Percentiles rank a stretch among this genome's conserved stretches.
These are phyloP conservation scores for Agriopis leucophaearia DNA, from an alignment of 2,888 invertebrate genomes.

Conservation along the genomic window DNA sequence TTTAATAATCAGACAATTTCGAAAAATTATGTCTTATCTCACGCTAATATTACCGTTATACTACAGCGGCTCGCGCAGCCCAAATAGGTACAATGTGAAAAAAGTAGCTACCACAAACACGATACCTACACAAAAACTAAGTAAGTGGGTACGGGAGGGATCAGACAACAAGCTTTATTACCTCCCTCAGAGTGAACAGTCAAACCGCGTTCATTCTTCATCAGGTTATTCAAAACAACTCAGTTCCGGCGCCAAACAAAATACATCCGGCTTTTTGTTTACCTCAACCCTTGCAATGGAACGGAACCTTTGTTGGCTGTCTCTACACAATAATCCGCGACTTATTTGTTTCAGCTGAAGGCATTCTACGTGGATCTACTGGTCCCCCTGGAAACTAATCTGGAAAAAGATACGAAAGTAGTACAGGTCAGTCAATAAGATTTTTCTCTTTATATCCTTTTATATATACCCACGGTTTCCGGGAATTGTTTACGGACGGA, in stretches of 20 bases:
- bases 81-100: too few relatives aligned
- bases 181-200: slow-evolving; percentile 29
- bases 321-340: slow-evolving; percentile 53
- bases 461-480: slow-evolving; percentile 59
- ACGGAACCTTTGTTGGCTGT: slow-evolving; percentile 33
- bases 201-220: slow-evolving; percentile 30
- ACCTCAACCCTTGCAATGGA: slow-evolving; percentile 38
- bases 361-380: slow-evolving; percentile 97
- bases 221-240: slow-evolving; percentile 36
- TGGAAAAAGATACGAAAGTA: slow-evolving; percentile 97
- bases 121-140: neutral
- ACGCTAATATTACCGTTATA: too few relatives aligned
- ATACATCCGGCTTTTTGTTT: slow-evolving; percentile 43
- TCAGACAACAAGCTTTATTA: slow-evolving; percentile 30
- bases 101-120: neutral
- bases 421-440: slow-evolving; percentile 90
- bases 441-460: slow-evolving; percentile 66
- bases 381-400: slow-evolving; percentile 96
- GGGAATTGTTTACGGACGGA: slow-evolving; percentile 68
- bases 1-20: too few relatives aligned
- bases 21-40: too few relatives aligned
- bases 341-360: slow-evolving; percentile 90
- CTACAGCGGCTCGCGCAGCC: too few relatives aligned
- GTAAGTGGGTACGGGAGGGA: slow-evolving; percentile 1
- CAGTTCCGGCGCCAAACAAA: slow-evolving; percentile 36